Base-by-base conservation (phyloP, 2,797 vertebrate genomes). In the Myotis findleyi region DNA sequence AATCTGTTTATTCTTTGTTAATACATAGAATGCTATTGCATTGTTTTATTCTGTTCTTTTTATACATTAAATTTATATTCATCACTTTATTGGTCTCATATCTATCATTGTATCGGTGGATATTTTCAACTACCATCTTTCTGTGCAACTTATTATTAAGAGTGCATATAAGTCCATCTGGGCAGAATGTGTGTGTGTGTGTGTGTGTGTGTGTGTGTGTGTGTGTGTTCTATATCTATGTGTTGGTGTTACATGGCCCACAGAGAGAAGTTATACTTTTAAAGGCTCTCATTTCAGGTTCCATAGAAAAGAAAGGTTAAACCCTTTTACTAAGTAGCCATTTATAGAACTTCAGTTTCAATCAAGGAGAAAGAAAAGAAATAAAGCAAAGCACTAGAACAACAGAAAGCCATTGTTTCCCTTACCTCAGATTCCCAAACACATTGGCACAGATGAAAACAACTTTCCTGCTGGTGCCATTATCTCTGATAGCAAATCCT, bases 331-430 rank as follows among this genome's bases (percentile, higher is more conserved):
- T 0, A 82, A 94, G 83, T 93, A 96, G 1, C 59, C 77, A 4
- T 75, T 96, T 81, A 92, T 13, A 30, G 30, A 95, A 96, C 51
- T 3, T 96, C 84, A 72, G 47, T 94, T 97, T 85, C 87, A 68
- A 93, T 86, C 62, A 96, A 95, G 13, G 14, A 87, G 36, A 96
- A 95, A 80, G 10, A 94, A 95, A 94, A 36, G 44, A 49, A 17
- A 27, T 47, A 96, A 57, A 68, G 83, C 77, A 55, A 91, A 4
- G 33, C 2, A 53, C 9, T 18, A 27, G 27, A 96, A 97, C 79
- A 95, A 95, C 72, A 93, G 27, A 66, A 49, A 84, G 33, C 36
- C 41, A 41, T 89, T 51, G 73, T 71, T 73, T 93, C 44, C 2
- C 93, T 85, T 80, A 79, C 89, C 81, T 89, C 33, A 47, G 14